phyloP scores from a whole-genome alignment of 1,140 invertebrate genomes.

The Zaprionus davidi region DNA sequence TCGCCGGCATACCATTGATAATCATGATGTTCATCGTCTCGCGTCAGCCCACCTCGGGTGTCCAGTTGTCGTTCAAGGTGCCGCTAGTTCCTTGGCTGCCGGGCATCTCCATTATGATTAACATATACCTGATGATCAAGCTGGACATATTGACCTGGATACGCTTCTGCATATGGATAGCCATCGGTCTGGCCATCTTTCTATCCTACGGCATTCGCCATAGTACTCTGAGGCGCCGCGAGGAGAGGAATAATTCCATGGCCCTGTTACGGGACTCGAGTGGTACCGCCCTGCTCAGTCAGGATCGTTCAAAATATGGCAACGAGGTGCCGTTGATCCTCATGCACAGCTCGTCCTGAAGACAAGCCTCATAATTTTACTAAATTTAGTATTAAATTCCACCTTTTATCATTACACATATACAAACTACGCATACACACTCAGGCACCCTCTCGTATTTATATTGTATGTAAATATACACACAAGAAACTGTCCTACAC shows the following conservation, averaged over 20 bases:
- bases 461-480: conserved; percentile 26
- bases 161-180: conserved; percentile 91
- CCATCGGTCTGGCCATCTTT: conserved; percentile 87
- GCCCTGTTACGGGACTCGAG: conserved; percentile 82
- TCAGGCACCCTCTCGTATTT: conserved; percentile 19
- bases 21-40: conserved; percentile 86
- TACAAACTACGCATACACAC: neutral
- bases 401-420: conserved; percentile 14
- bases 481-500: conserved; percentile 6
- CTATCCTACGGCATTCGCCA: conserved; percentile 86
- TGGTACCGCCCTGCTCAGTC: conserved; percentile 53
- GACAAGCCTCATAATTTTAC: conserved; percentile 1
- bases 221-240: conserved; percentile 81
- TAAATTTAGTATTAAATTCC: conserved; percentile 25
- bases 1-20: conserved; percentile 84
- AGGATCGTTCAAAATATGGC: conserved; percentile 59
- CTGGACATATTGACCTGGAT: conserved; percentile 91
- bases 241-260: conserved; percentile 74
- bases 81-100: conserved; percentile 93
- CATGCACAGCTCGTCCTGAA: conserved; percentile 70
- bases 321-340: conserved; percentile 73
- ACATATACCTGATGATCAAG: conserved; percentile 92
- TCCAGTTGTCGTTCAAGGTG: conserved; percentile 86
- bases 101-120: conserved; percentile 90
- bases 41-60: conserved; percentile 86